Conservation (phyloP, 2,888 invertebrate genomes). For the Synergus gifuensis region DNA sequence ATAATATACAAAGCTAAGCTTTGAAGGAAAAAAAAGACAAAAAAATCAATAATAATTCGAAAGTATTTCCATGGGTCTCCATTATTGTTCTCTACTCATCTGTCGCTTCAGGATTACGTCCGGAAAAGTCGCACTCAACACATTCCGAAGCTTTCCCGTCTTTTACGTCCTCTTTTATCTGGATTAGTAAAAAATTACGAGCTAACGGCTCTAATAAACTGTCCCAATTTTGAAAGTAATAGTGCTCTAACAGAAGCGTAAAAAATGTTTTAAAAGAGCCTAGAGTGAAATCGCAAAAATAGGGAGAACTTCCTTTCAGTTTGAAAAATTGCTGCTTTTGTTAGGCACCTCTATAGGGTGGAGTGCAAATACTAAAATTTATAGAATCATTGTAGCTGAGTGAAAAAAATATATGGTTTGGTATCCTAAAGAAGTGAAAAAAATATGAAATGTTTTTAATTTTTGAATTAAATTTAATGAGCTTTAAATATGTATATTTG, state of each 20-base stretch:
- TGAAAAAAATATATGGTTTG: too few species aligned
- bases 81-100: conserved; percentile 3
- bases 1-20: not conserved
- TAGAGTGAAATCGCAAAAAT: not conserved
- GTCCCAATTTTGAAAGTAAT: conserved; percentile 17
- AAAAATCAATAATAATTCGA: not conserved
- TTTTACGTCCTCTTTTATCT: conserved; percentile 35
- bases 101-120: conserved; percentile 18
- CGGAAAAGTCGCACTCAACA: conserved; percentile 32
- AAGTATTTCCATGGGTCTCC: not conserved
- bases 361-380: too few species aligned
- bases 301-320: not conserved
- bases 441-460: too few species aligned
- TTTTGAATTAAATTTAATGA: too few species aligned
- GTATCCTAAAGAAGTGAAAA: too few species aligned
- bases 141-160: conserved; percentile 4
- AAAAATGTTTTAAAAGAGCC: not conserved
- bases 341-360: too few species aligned
- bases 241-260: conserved; percentile 2
- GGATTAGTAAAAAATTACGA: conserved; percentile 34
- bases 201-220: not conserved
- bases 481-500: too few species aligned
- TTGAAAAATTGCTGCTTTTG: not conserved
- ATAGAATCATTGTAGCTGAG: too few species aligned
- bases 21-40: too few species aligned